A percentile compares a stretch with the other conserved stretches of the same genome.
These are phyloP conservation scores for Dendrocincla tyrannina DNA, from an alignment of 2,797 vertebrate species.

Conservation along the genomic window DNA sequence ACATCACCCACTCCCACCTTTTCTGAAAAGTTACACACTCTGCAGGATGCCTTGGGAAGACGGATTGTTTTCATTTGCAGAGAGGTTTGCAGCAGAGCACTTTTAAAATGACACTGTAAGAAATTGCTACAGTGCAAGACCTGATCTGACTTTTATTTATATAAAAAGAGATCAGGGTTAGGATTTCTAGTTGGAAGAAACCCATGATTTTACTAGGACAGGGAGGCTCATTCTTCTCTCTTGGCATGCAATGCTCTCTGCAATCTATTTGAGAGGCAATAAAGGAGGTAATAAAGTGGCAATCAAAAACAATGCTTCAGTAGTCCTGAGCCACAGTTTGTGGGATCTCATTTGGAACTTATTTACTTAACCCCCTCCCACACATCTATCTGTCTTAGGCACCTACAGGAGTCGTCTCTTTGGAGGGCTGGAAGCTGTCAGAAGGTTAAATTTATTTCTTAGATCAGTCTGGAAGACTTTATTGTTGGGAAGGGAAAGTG, in stretches of 20 bases:
- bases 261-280: conserved; percentile 63
- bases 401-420: neutral
- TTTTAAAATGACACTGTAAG: conserved; percentile 66
- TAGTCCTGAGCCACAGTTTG: conserved; percentile 35
- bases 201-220: conserved; percentile 56
- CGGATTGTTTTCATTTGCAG: conserved; percentile 64
- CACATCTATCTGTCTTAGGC: conserved; percentile 22
- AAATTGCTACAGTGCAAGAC: conserved; percentile 57
- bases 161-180: conserved; percentile 60
- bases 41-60: conserved; percentile 53
- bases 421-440: neutral
- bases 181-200: conserved; percentile 66
- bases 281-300: conserved; percentile 64
- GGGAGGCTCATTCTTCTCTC: conserved; percentile 55
- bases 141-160: conserved; percentile 70
- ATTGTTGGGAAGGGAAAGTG: neutral
- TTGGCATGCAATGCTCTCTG: conserved; percentile 49
- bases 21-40: conserved; percentile 50
- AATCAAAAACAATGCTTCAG: conserved; percentile 59
- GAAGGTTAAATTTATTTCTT: conserved; percentile 2
- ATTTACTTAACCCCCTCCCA: conserved; percentile 48
- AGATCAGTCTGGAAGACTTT: neutral
- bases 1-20: conserved; percentile 43
- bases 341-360: conserved; percentile 59
- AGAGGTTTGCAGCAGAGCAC: conserved; percentile 50